Conservation (phyloP, 1,140 invertebrate genomes). For the Hyphantria cunea region DNA sequence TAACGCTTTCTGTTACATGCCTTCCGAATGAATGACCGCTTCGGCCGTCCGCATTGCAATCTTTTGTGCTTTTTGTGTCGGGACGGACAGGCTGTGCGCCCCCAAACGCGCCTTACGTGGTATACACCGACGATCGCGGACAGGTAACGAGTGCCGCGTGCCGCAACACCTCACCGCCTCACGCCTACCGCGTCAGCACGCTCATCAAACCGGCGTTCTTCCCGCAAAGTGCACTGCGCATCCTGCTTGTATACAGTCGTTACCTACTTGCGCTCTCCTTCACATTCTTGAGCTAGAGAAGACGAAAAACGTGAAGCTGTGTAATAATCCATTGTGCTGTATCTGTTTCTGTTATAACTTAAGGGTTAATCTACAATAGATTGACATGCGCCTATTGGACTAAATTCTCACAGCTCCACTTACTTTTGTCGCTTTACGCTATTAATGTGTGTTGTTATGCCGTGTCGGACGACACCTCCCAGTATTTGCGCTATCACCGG, state of each 20-base stretch:
- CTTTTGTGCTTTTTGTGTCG: slow-evolving; percentile 78
- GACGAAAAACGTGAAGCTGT: too few species aligned
- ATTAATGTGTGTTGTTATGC: not conserved
- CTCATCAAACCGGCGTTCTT: not conserved
- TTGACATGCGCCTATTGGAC: too few species aligned
- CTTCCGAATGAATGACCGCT: slow-evolving; percentile 77
- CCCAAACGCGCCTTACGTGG: slow-evolving; percentile 94
- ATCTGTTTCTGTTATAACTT: too few species aligned
- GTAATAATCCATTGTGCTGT: not conserved
- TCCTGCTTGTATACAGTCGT: slow-evolving; percentile 20
- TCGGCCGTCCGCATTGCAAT: slow-evolving; percentile 78
- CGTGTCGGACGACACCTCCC: not conserved
- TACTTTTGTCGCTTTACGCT: not conserved
- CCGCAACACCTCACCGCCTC: slow-evolving; percentile 34
- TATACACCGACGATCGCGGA: slow-evolving; percentile 97
- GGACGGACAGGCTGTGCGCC: slow-evolving; percentile 82
- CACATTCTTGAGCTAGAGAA: not conserved
- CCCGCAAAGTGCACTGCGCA: slow-evolving; percentile 16
- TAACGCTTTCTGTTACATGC: slow-evolving; percentile 83
- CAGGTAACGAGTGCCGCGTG: slow-evolving; percentile 88
- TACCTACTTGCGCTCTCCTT: not conserved
- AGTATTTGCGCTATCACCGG: slow-evolving; percentile 25
- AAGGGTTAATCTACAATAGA: too few species aligned
- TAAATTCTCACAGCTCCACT: too few species aligned
- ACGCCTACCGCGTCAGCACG: slow-evolving; percentile 8